A percentile compares a stretch with the other conserved stretches of the same genome.
Evolutionary conservation across 2,113 vertebrate genomes (phyloP).

Genomic region (Sylvilagus bachmani): DNA sequence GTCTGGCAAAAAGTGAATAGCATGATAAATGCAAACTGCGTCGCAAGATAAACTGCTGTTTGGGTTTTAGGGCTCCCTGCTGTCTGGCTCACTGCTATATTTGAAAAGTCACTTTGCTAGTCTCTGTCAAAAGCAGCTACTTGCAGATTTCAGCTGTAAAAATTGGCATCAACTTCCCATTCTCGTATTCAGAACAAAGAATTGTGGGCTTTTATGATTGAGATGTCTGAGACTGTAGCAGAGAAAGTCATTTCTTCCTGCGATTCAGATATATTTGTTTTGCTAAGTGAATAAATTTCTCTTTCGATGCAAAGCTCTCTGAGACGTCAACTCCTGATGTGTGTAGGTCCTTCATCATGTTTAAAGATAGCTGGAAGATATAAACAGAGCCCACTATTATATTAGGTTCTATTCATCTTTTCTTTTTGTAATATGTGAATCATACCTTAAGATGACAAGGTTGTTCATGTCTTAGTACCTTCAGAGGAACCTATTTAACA

Average conservation of each 20-base stretch:
- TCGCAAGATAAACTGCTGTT: constrained; percentile 28
- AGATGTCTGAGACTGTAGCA: constrained; percentile 3
- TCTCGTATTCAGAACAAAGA: constrained; percentile 33
- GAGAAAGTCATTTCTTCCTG: not conserved
- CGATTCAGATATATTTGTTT: constrained; percentile 37
- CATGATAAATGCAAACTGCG: not conserved
- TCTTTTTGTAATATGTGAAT: not conserved
- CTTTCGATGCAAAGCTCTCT: constrained; percentile 30
- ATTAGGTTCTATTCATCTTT: not conserved
- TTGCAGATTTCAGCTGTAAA: constrained; percentile 31
- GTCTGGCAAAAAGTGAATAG: not conserved
- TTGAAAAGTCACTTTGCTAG: constrained; percentile 43
- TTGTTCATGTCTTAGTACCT: not conserved
- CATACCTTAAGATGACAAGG: not conserved
- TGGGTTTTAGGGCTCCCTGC: not conserved
- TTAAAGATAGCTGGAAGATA: not conserved
- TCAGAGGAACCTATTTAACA: not conserved
- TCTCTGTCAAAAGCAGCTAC: not conserved
- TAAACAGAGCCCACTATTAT: not conserved
- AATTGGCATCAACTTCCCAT: not conserved
- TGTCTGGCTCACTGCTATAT: not conserved
- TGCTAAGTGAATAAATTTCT: constrained; percentile 49
- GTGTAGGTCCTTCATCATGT: not conserved
- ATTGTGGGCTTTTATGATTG: not conserved
- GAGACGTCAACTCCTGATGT: not conserved